A percentile compares a stretch with the other conserved stretches of the same genome.
These are phyloP conservation scores for Mesaphorura yosii DNA, from an alignment of 1,140 invertebrate species.

Conservation along the genomic window DNA sequence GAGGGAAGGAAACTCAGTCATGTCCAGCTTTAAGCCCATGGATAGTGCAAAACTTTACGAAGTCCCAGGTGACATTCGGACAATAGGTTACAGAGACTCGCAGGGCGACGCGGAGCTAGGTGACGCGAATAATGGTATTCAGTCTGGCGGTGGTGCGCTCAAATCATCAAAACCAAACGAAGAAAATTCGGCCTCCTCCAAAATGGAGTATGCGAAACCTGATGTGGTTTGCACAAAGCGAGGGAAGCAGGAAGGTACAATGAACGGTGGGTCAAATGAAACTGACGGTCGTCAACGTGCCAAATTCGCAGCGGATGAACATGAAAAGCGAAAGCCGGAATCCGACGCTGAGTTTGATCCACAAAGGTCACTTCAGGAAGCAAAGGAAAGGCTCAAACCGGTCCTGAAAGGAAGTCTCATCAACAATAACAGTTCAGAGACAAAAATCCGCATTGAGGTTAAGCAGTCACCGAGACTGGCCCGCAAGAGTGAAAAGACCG, in stretches of 20 bases:
- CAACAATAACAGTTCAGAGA: not conserved
- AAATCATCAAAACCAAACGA: slow-evolving; percentile 21
- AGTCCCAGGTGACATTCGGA: slow-evolving; percentile 68
- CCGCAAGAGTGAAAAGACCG: slow-evolving; percentile 32
- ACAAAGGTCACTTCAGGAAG: slow-evolving; percentile 26
- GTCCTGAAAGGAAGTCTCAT: slow-evolving; percentile 20
- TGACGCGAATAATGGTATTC: not conserved
- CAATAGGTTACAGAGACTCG: slow-evolving; percentile 65
- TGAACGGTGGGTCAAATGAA: slow-evolving; percentile 13
- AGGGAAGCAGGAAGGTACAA: slow-evolving; percentile 11
- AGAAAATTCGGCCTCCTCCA: slow-evolving; percentile 16
- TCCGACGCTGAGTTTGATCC: slow-evolving; percentile 17
- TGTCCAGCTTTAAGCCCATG: slow-evolving; percentile 73
- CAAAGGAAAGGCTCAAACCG: slow-evolving; percentile 27
- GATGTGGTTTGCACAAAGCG: slow-evolving; percentile 11
- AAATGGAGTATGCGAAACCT: slow-evolving; percentile 12
- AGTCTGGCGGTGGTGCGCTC: slow-evolving; percentile 12
- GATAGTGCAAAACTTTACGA: slow-evolving; percentile 77
- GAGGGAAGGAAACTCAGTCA: slow-evolving; percentile 37
- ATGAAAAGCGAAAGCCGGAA: slow-evolving; percentile 2
- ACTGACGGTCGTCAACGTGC: slow-evolving; percentile 1
- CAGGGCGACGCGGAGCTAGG: too few relatives aligned
- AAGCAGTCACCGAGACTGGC: slow-evolving; percentile 30
- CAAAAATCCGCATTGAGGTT: slow-evolving; percentile 32
- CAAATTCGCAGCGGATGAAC: not conserved